phyloP scores from a whole-genome alignment of 1,140 invertebrate genomes.

The Drosophila obscura region DNA sequence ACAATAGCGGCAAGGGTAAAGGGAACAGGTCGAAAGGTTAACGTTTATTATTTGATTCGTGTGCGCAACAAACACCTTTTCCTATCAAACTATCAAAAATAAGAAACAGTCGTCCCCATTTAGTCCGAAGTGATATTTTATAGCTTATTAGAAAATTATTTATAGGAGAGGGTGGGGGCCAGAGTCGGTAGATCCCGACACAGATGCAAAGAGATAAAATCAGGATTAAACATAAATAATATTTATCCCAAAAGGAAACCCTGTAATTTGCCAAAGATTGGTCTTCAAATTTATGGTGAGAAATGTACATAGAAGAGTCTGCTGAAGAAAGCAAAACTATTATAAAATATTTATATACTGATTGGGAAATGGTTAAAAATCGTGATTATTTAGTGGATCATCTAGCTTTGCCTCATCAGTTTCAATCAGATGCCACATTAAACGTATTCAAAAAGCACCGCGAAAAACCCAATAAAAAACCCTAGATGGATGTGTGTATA shows the following conservation, averaged over 20 bases:
- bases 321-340: background rate
- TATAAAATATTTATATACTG: background rate
- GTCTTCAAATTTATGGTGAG: constrained; percentile 7
- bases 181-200: constrained; percentile 23
- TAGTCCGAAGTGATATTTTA: constrained; percentile 73
- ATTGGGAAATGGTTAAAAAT: background rate
- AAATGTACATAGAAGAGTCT: background rate
- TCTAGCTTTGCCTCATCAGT: constrained; percentile 30
- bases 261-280: constrained; percentile 64
- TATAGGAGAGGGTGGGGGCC: constrained; percentile 20
- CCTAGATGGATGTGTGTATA: background rate
- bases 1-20: constrained; percentile 51
- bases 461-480: constrained; percentile 30
- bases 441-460: constrained; percentile 12
- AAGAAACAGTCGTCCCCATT: constrained; percentile 18
- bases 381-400: constrained; percentile 5
- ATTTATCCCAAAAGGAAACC: constrained; percentile 24
- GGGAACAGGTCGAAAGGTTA: constrained; percentile 67
- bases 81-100: constrained; percentile 31
- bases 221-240: constrained; percentile 56
- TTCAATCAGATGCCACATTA: constrained; percentile 65
- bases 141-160: constrained; percentile 80
- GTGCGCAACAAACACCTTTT: constrained; percentile 72
- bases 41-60: constrained; percentile 47
- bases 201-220: constrained; percentile 45